Base-by-base conservation (phyloP, 2,113 vertebrate genomes). In the Nothoprocta pentlandii region DNA sequence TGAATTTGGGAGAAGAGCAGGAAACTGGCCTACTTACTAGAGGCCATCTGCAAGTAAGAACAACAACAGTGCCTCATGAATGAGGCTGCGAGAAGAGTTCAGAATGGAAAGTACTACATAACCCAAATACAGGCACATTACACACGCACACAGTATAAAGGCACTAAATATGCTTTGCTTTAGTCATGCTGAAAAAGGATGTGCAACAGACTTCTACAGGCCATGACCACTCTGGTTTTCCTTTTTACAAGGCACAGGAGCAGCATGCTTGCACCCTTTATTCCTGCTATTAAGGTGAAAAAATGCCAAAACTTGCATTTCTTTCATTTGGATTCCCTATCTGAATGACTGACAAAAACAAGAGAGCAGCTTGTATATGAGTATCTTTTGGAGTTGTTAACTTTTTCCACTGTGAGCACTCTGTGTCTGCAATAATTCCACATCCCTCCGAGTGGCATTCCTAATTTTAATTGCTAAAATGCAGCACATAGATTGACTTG, bases 331-430 rank as follows among this genome's bases (percentile, higher is more conserved):
- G 12, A 62, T 63, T 73, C 49, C 67, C 26, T 22, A 61, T 86
- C 75, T 74, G 32, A 89, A 90, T 22, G 25, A 17, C 36, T 87
- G 39, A 92, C 70, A 41, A 53, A 92, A 81, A 36, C 58, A 78
- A 93, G 76, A 8, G 23, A 83, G 28, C 25, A 11, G 34, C 51
- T 80, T 61, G 41, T 63, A 71, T 28, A 64, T 54, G 44, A 91
- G 25, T 34, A 42, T 73, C 11, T 71, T 89, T 63, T 68, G 41
- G 28, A 93, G 46, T 82, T 80, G 76, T 26, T 85, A 12, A 86
- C 91, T 73, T 89, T 88, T 95, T 95, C 94, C 91, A 86, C 16
- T 32, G 44, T 71, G 87, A 69, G 39, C 82, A 80, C 82, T 64
- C 53, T 67, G 30, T 2, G 19, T 32, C 77, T 87, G 84, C 85